phyloP scores from a whole-genome alignment of 2,888 invertebrate genomes.

The Parnassius mnemosyne region DNA sequence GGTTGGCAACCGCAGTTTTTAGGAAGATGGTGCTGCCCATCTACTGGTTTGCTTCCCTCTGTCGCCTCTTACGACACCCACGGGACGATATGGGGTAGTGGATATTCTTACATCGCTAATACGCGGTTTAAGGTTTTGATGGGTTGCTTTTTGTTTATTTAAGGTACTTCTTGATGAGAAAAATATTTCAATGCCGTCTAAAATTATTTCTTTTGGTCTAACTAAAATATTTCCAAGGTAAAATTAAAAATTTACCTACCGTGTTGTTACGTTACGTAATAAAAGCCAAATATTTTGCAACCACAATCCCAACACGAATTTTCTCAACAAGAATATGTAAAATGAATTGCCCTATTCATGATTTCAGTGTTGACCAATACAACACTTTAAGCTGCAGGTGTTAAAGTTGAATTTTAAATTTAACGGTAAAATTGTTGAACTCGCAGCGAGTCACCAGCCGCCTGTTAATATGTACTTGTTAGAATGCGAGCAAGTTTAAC shows the following conservation, averaged over 20 bases:
- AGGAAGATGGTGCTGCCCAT: no score
- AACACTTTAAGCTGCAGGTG: not conserved
- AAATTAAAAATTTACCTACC: conserved; percentile 1
- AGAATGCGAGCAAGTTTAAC: conserved; percentile 2
- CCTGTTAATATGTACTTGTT: conserved; percentile 8
- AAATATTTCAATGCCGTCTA: no score
- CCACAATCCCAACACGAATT: conserved; percentile 13
- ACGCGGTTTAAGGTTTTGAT: no score
- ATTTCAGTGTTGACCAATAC: conserved; percentile 1
- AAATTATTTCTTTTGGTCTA: no score
- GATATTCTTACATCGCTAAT: no score
- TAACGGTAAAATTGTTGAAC: not conserved
- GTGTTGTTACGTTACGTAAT: not conserved
- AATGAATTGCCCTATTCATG: conserved; percentile 17
- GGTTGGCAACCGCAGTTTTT: no score
- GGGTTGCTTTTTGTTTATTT: no score
- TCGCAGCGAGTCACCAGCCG: conserved; percentile 6
- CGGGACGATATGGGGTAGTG: no score
- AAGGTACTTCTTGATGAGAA: no score
- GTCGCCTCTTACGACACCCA: no score
- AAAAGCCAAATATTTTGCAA: conserved; percentile 16
- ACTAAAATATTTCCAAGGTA: no score
- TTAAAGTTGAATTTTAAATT: conserved; percentile 11
- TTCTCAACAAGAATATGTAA: conserved; percentile 18
- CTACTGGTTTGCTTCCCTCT: no score